Percentiles rank a stretch among this genome's conserved stretches.
These are phyloP conservation scores for Sphaerodactylus townsendi DNA, from an alignment of 2,113 vertebrate genomes.

Conservation along the genomic window DNA sequence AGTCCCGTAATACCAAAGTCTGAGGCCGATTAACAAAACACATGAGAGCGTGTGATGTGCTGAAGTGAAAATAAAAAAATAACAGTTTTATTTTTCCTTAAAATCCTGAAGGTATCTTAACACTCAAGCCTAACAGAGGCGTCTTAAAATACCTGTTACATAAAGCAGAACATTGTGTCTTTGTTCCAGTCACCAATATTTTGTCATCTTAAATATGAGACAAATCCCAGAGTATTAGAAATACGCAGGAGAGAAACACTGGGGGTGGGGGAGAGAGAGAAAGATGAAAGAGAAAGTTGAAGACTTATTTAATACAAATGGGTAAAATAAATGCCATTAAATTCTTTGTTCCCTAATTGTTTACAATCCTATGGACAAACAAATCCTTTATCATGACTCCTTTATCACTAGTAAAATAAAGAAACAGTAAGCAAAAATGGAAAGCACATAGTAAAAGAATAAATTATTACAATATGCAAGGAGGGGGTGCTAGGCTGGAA, in stretches of 20 bases:
- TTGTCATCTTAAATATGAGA: conserved; percentile 14
- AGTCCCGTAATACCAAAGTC: neutral
- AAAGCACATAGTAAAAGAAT: conserved; percentile 5
- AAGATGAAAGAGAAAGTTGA: conserved; percentile 1
- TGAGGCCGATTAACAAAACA: conserved; percentile 1
- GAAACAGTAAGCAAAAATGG: neutral
- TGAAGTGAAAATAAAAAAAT: neutral
- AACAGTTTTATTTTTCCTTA: neutral
- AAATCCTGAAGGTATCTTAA: conserved; percentile 2
- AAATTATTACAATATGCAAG: conserved; percentile 18
- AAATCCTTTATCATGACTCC: neutral
- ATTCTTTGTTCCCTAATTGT: neutral
- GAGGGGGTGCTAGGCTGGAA: conserved; percentile 2
- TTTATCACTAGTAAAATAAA: conserved; percentile 9
- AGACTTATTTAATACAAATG: conserved; percentile 12
- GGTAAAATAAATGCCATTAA: neutral
- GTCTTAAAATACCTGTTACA: neutral
- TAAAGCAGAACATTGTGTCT: neutral
- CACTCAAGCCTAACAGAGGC: neutral
- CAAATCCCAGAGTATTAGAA: conserved; percentile 12
- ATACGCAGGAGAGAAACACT: too few species aligned
- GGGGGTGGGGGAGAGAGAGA: neutral
- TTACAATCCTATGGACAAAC: conserved; percentile 40
- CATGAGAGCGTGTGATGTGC: neutral
- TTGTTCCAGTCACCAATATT: neutral